Base-by-base conservation (phyloP, 2,888 invertebrate genomes). In the Phlogophora meticulosa region DNA sequence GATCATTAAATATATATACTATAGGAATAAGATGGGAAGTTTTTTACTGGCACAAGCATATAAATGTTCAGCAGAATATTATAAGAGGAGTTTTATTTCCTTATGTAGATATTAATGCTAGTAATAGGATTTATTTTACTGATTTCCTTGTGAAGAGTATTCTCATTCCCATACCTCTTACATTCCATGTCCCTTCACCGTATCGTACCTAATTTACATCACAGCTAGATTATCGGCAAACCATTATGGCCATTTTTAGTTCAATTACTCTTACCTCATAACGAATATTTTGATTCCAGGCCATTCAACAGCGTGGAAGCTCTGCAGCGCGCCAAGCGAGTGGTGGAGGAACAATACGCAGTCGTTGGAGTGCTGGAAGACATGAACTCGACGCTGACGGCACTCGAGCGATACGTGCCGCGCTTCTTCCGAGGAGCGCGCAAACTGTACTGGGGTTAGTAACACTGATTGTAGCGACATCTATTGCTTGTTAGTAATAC, bases 301-400 rank as follows among this genome's bases (percentile, higher is more conserved):
- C 98, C 98, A 9, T 98, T 98, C 90, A 98, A 98, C 89, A 98
- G 97, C 1, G 93, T 96, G 20, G 98, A 98, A 56, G 98, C 98
- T 1, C 89, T 98, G 82, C 98, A 98, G 90, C 96, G 97, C 58
- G 98, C 98, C 0, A 98, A 98, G 92, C 95, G 97, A 64, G 98
- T 98, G 4, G 98, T 98, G 0, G 98, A 98, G 87, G 96, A 97
- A 84, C 97, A 98, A 87, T 98, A 98, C 87, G 97, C 98, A 0
- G 98, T 98, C 0, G 98, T 98, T 4, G 98, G 98, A 1, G 98
- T 98, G 0, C 96, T 98, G 1, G 98, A 98, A 87, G 98, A 98
- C 85, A 96, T 98, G 90, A 98, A 98, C 92, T 97, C 97, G 1
- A 98, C 98, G 0, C 94, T 98, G 17, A 96, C 97, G 4, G 98